phyloP scores from a whole-genome alignment of 2,113 vertebrate genomes.

The Dicrurus megarhynchus region DNA sequence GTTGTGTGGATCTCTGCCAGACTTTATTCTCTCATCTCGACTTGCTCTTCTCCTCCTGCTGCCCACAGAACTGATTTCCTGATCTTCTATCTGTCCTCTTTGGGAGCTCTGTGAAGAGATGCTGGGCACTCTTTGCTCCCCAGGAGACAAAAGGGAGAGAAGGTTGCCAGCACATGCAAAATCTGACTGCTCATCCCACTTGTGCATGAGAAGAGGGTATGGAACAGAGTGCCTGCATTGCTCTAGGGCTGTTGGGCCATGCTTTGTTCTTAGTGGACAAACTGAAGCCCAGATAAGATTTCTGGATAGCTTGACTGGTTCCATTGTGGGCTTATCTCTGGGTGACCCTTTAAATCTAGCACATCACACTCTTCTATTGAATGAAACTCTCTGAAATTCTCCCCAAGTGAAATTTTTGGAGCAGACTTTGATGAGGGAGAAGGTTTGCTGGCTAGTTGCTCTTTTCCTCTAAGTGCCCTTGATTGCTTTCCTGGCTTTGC shows the following conservation, averaged over 20 bases:
- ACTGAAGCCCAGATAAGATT: background rate
- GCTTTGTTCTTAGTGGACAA: background rate
- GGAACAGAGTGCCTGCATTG: background rate
- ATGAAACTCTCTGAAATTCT: background rate
- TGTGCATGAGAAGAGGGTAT: background rate
- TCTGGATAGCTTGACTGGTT: background rate
- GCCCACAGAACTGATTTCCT: background rate
- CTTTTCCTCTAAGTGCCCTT: conserved; percentile 1
- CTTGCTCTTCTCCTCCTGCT: background rate
- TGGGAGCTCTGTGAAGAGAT: background rate
- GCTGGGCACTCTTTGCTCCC: background rate
- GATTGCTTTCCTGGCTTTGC: conserved; percentile 25
- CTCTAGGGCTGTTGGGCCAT: background rate
- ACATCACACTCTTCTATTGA: background rate
- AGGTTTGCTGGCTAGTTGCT: background rate
- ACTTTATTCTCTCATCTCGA: background rate
- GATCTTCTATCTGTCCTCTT: background rate
- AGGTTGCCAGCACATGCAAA: background rate
- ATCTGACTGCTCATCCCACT: background rate
- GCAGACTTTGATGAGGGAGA: background rate
- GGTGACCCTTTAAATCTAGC: background rate
- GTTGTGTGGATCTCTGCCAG: background rate
- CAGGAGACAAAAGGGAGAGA: background rate
- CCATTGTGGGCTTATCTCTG: background rate
- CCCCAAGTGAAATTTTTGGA: background rate